phyloP scores from a whole-genome alignment of 2,797 vertebrate genomes.

The Gouania willdenowi region DNA sequence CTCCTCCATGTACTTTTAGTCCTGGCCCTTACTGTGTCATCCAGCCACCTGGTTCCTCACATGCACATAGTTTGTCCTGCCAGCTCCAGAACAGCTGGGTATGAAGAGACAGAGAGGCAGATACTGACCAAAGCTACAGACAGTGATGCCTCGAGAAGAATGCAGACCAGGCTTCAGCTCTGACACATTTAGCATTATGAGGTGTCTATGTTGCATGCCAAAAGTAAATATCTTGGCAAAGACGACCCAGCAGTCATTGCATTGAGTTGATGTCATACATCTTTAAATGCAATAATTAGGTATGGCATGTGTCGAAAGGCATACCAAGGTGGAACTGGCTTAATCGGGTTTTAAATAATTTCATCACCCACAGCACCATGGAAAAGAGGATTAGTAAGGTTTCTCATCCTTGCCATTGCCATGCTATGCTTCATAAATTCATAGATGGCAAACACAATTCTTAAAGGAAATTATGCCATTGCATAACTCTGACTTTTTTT shows the following conservation, averaged over 20 bases:
- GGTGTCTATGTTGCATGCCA: neutral
- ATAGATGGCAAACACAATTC: too few species aligned
- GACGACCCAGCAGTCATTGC: neutral
- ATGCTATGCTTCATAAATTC: too few species aligned
- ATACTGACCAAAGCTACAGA: constrained; percentile 25
- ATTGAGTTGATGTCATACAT: neutral
- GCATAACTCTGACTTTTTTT: too few species aligned
- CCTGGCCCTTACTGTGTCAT: constrained; percentile 25
- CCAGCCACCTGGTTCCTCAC: constrained; percentile 66
- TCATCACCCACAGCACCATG: constrained; percentile 4
- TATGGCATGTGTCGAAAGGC: constrained; percentile 1
- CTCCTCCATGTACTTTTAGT: constrained; percentile 27
- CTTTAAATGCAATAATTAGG: neutral
- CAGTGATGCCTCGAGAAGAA: constrained; percentile 32
- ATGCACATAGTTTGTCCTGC: constrained; percentile 56
- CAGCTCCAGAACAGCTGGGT: constrained; percentile 63
- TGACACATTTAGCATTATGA: constrained; percentile 21
- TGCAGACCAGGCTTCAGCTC: constrained; percentile 26
- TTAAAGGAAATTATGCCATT: too few species aligned
- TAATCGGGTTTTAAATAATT: too few species aligned
- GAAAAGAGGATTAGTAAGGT: too few species aligned
- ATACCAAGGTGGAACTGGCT: too few species aligned
- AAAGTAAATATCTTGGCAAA: neutral
- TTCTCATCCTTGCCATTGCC: too few species aligned
- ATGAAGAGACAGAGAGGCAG: constrained; percentile 30